Evolutionary conservation across 2,113 vertebrate genomes (phyloP), one percentile per base, ranked within the genome.

Genomic region (Macquaria ambigua): DNA sequence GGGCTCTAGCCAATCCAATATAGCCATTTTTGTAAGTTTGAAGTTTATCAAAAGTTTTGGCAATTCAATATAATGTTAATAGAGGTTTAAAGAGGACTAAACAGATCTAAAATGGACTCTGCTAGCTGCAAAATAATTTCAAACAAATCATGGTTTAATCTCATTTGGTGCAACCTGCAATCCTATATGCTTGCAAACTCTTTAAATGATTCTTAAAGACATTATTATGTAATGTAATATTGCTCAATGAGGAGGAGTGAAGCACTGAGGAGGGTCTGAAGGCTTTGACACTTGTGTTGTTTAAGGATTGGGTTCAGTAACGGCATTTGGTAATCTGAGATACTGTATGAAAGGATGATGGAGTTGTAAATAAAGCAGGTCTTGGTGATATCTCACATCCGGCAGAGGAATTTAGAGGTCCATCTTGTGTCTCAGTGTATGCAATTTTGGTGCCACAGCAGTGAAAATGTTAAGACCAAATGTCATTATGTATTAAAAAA

Each of bases 241-340:
- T 64, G 31, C 43, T 74, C 4, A 63, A 5, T 16, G 12, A 28
- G 28, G 31, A 71, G 15, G 43, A 64, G 21, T 79, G 4, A 77
- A 55, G 58, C 12, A 37, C 37, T 31, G 48, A 73, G n/a, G 25
- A 70, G 23, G 16, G 10, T 37, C 28, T 71, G 41, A 37, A n/a
- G 28, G 37, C 8, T 4, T 25, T 74, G n/a, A 39, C 16, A 16
- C 10, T 6, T 43, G 20, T 9, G 15, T 73, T 74, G 50, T 69
- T 72, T 85, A 68, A 73, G 76, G 37, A 62, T 67, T 67, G 34
- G 50, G 59, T 77, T 79, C 41, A 77, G 66, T 43, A 39, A 77
- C 74, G 59, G 15, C 37, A 59, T 79, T 73, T 18, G 23, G 43
- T 50, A 31, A 73, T 20, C 41, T 58, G 28, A 48, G 25, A 72